Percentiles rank a stretch among this genome's conserved stretches.
phyloP scores from a whole-genome alignment of 2,888 invertebrate genomes.

The Drosophila seclusa region DNA sequence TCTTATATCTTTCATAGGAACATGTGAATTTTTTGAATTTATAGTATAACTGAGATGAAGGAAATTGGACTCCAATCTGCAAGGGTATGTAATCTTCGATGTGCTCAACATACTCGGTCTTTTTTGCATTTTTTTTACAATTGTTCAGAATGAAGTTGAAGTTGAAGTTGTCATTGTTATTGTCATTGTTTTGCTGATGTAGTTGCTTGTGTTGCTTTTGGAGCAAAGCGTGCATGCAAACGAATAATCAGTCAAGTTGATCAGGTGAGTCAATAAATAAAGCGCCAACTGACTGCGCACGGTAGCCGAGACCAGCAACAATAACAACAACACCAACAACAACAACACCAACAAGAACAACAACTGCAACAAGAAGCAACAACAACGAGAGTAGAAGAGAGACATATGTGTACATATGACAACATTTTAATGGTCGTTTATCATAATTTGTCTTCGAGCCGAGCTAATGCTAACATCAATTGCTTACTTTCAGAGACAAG shows the following conservation, averaged over 20 bases:
- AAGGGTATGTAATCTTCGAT: not conserved
- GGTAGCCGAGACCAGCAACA: conserved; percentile 46
- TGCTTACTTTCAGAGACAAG: conserved; percentile 42
- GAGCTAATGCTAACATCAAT: conserved; percentile 69
- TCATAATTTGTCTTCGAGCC: conserved; percentile 73
- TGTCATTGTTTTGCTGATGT: conserved; percentile 20
- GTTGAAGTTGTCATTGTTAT: conserved; percentile 29
- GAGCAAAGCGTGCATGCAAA: conserved; percentile 77
- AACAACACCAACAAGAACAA: conserved; percentile 12
- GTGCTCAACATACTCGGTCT: not conserved
- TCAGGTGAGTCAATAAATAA: conserved; percentile 84
- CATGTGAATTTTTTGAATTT: accelerated
- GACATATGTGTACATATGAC: conserved; percentile 73
- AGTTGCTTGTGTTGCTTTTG: conserved; percentile 30
- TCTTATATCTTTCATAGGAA: not conserved
- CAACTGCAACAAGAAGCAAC: conserved; percentile 14
- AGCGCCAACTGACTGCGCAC: conserved; percentile 54
- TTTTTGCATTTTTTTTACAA: conserved; percentile 25
- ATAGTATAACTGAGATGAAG: not conserved
- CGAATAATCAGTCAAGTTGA: conserved; percentile 84
- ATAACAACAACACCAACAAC: conserved; percentile 5
- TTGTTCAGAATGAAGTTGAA: conserved; percentile 48
- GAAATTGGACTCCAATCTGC: not conserved
- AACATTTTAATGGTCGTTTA: conserved; percentile 75
- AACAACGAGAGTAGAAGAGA: conserved; percentile 11